phyloP scores from a whole-genome alignment of 2,888 invertebrate genomes.

The Tenthredo amoena region DNA sequence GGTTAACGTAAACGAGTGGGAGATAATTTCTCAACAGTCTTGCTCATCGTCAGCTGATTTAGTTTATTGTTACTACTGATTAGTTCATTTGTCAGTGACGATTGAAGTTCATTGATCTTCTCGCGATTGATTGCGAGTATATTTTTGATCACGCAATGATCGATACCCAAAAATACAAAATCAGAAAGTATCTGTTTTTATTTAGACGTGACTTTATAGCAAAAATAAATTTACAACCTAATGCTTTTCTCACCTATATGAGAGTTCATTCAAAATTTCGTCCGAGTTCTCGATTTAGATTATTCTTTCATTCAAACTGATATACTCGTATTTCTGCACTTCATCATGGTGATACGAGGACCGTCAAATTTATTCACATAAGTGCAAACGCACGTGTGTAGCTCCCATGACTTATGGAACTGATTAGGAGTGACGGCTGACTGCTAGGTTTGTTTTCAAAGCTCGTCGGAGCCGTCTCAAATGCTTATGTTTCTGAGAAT shows the following conservation, averaged over 20 bases:
- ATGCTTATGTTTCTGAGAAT: not conserved
- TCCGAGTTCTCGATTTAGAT: not conserved
- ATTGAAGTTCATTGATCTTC: not conserved
- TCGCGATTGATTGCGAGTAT: not conserved
- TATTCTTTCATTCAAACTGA: not conserved
- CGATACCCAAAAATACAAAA: not conserved
- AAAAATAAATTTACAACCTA: not conserved
- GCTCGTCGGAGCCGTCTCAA: not conserved
- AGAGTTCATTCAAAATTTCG: not conserved
- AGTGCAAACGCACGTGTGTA: slow-evolving; percentile 9
- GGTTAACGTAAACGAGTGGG: not conserved
- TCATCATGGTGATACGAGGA: not conserved
- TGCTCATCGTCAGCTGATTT: not conserved
- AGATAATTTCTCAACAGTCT: not conserved
- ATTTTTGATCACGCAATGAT: not conserved
- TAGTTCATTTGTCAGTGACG: not conserved
- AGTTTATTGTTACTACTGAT: slow-evolving; percentile 9
- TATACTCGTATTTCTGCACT: not conserved
- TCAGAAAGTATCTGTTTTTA: not conserved
- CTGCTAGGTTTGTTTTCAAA: slow-evolving; percentile 11
- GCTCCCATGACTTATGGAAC: not conserved
- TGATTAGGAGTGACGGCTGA: not conserved
- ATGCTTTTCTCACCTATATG: not conserved
- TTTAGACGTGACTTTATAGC: not conserved
- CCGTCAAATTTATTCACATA: not conserved